Conservation (phyloP, 2,888 invertebrate genomes). For the Torymus tubicola region DNA sequence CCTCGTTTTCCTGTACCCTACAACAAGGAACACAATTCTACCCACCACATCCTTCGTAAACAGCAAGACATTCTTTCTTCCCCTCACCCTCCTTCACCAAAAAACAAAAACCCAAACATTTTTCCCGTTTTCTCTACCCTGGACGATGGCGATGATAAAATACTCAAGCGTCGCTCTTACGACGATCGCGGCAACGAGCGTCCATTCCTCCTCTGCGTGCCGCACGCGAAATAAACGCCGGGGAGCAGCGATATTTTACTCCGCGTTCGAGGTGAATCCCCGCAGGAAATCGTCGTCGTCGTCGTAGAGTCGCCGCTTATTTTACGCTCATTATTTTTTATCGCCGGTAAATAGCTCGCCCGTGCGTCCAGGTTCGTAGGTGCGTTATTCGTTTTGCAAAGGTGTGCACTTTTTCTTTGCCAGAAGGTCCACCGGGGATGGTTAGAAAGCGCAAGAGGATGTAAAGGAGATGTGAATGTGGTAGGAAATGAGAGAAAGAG, state of each 20-base stretch:
- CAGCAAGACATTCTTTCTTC: too few species aligned
- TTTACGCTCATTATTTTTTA: conserved; percentile 1
- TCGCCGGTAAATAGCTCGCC: conserved; percentile 15
- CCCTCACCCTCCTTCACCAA: too few species aligned
- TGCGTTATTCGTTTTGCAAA: neutral
- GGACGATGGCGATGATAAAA: conserved; percentile 34
- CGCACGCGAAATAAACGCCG: conserved; percentile 42
- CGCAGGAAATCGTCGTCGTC: conserved; percentile 38
- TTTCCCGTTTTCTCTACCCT: neutral
- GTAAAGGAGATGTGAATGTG: too few species aligned
- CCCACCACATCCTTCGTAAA: too few species aligned
- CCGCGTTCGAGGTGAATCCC: conserved; percentile 16
- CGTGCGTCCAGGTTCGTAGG: neutral
- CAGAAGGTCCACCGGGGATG: too few species aligned
- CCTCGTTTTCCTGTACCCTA: too few species aligned
- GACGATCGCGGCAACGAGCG: too few species aligned
- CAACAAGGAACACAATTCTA: too few species aligned
- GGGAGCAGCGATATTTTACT: conserved; percentile 43
- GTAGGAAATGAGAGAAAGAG: too few species aligned
- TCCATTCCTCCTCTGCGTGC: conserved; percentile 15
- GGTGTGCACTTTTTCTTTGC: neutral
- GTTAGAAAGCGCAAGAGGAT: too few species aligned
- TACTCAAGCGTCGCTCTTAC: neutral
- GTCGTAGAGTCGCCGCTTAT: neutral
- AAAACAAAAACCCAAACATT: too few species aligned